Evolutionary conservation across 53 echinoderm and acorn worm species (phyloP), one percentile per base, ranked within the genome.

Genomic region (Holothuria scabra): DNA sequence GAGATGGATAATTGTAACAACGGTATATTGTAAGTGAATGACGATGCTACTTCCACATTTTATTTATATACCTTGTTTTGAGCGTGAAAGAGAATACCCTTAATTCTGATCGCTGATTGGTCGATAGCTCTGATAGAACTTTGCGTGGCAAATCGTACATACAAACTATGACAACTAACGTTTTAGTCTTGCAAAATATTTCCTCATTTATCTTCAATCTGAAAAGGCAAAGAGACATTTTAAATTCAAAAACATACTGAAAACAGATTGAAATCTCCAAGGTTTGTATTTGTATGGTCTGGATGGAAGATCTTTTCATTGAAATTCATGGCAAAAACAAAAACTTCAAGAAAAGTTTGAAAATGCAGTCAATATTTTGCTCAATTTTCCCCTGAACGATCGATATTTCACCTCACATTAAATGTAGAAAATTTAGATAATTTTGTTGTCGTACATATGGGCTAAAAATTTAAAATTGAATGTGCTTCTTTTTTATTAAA

Each of bases 181-280:
- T 68, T 31, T 68, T 68, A 68, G 68, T 68, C 32, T 29, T 68
- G 34, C 41, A 68, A 68, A 68, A 68, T 26, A 26, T 37, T 68
- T 18, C 68, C 9, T 22, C 10, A 68, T 68, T 68, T 68, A 37
- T 68, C 31, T 68, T 41, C 34, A 16, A 68, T 4, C 41, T 32
- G n/a, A 11, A 20, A 31, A 1, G 1, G 32, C 16, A 29, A 7
- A 1, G 3, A 68, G 12, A 3, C 14, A 34, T 20, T n/a, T 4
- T 14, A 9, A 34, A 18, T 6, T 4, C 8, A 33, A 33, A 3
- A 21, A 11, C 10, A 37, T 68, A 4, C 4, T 68, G 12, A 34
- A 13, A 12, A 68, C 68, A 68, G 22, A 68, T 68, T 28, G 16
- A 68, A 68, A 10, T 68, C 20, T 68, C 10, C 8, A 8, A 20